phyloP scores from a whole-genome alignment of 2,797 vertebrate species.

The Nothura maculosa region DNA sequence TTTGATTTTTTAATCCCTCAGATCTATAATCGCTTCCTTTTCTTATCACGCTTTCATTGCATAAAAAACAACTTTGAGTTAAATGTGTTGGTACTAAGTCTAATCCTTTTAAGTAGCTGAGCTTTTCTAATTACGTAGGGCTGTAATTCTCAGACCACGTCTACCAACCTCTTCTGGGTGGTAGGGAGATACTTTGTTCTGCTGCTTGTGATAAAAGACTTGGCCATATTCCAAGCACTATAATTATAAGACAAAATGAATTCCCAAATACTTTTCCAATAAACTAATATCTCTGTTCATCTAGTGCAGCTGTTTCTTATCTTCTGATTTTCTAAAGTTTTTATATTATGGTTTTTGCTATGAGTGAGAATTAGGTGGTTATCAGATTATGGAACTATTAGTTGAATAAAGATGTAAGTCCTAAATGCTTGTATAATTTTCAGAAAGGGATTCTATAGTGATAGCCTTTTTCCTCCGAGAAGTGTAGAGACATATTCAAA shows the following conservation, averaged over 20 bases:
- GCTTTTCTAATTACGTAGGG: neutral
- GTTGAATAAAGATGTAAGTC: neutral
- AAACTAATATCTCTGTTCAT: neutral
- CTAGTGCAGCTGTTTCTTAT: neutral
- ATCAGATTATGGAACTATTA: neutral
- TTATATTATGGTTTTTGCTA: neutral
- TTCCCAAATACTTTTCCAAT: neutral
- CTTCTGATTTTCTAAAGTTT: neutral
- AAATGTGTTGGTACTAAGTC: neutral
- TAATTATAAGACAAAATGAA: neutral
- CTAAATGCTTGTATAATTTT: neutral
- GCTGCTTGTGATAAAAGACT: neutral
- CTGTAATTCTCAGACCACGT: neutral
- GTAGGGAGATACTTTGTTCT: neutral
- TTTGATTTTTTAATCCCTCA: neutral
- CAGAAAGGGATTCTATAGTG: neutral
- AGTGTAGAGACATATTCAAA: conserved; percentile 9
- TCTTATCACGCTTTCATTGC: neutral
- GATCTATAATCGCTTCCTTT: neutral
- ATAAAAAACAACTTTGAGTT: neutral
- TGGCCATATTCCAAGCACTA: neutral
- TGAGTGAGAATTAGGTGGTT: neutral
- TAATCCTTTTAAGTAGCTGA: neutral
- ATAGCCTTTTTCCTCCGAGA: neutral
- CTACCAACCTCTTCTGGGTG: neutral